phyloP scores from a whole-genome alignment of 2,797 vertebrate species.

The Mycteria americana region DNA sequence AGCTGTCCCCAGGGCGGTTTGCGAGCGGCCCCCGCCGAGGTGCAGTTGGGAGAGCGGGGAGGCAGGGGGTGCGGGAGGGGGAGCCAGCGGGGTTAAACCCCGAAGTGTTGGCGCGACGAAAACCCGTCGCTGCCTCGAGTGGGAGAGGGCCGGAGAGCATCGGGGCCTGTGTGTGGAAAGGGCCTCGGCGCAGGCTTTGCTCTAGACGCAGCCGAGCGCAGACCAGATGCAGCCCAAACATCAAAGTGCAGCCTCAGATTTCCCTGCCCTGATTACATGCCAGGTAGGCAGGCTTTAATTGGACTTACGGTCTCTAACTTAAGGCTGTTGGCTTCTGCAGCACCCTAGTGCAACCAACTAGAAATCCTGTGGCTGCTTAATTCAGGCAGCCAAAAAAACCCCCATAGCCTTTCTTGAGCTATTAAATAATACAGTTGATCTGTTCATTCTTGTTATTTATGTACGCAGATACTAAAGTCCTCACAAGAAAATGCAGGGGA shows the following conservation, averaged over 20 bases:
- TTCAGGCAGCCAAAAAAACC: not conserved
- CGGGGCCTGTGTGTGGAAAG: fast-evolving
- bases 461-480: not conserved
- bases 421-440: not conserved
- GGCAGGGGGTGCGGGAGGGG: not conserved
- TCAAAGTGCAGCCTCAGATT: not conserved
- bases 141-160: not conserved
- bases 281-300: not conserved
- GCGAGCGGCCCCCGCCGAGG: not conserved
- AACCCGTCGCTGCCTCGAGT: not conserved
- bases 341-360: not conserved
- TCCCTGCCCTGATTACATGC: not conserved
- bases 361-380: not conserved
- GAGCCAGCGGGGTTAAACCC: not conserved
- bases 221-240: not conserved
- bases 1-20: not conserved
- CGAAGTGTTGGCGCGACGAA: not conserved
- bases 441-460: not conserved
- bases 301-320: not conserved
- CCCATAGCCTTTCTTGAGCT: not conserved
- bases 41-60: not conserved
- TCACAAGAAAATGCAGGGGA: not conserved
- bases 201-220: fast-evolving
- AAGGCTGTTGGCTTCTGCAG: not conserved
- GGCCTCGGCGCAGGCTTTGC: not conserved